These are phyloP conservation scores for Leuctra nigra DNA, from an alignment of 2,888 invertebrate genomes.

Conservation along the genomic window DNA sequence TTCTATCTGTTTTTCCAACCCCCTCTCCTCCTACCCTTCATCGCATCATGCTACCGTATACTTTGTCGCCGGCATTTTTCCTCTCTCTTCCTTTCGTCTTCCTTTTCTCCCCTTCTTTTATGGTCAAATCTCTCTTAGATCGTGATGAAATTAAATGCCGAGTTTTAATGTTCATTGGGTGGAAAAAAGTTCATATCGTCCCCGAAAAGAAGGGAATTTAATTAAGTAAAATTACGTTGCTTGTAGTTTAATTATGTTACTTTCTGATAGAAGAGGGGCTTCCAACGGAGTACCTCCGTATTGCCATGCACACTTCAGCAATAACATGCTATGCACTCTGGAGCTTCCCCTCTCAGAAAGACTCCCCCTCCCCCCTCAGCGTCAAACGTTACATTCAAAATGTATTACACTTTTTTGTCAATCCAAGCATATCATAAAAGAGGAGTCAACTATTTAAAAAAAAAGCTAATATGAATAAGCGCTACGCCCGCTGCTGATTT, in stretches of 20 bases:
- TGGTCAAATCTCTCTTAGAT: conserved; percentile 46
- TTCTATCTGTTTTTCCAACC: conserved; percentile 11
- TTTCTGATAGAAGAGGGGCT: conserved; percentile 43
- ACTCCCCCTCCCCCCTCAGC: too few species aligned
- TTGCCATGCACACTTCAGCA: too few species aligned
- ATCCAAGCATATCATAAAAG: too few species aligned
- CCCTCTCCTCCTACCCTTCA: conserved; percentile 14
- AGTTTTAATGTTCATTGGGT: conserved; percentile 47
- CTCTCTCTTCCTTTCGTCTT: conserved; percentile 17
- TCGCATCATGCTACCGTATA: not conserved
- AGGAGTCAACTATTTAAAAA: too few species aligned
- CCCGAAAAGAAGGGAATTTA: conserved; percentile 47
- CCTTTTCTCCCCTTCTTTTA: conserved; percentile 39
- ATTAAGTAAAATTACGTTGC: conserved; percentile 50
- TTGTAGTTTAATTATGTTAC: conserved; percentile 51
- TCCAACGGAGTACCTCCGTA: too few species aligned
- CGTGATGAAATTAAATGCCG: conserved; percentile 48
- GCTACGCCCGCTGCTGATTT: too few species aligned
- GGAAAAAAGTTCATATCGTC: conserved; percentile 47
- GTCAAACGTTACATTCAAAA: too few species aligned
- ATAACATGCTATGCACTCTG: too few species aligned
- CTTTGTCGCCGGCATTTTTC: not conserved
- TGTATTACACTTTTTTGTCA: too few species aligned
- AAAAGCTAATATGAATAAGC: too few species aligned
- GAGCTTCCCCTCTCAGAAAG: too few species aligned